Evolutionary conservation across 2,113 vertebrate species (phyloP).

Genomic region (Isichthys henryi): DNA sequence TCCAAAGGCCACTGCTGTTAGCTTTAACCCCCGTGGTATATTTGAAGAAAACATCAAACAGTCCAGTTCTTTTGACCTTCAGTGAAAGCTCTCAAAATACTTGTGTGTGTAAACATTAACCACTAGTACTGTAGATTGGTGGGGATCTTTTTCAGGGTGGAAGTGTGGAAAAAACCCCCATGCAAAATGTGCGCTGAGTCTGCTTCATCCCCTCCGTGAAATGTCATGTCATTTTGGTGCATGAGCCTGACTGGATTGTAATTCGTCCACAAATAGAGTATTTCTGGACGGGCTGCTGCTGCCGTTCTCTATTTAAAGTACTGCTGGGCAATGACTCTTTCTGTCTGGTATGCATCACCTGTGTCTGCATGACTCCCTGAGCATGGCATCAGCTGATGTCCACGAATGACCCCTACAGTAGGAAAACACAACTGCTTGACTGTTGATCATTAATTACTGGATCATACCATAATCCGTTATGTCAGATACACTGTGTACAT

Average conservation of each 20-base stretch:
- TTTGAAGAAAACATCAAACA: conserved; percentile 48
- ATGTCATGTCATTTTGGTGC: neutral
- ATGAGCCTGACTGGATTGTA: neutral
- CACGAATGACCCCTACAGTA: neutral
- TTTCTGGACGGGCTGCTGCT: neutral
- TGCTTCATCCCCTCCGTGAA: conserved; percentile 6
- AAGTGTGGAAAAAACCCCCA: neutral
- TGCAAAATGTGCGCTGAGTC: neutral
- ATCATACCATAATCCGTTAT: neutral
- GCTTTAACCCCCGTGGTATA: conserved; percentile 22
- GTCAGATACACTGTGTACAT: neutral
- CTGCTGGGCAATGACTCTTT: neutral
- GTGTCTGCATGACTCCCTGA: neutral
- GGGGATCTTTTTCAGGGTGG: neutral
- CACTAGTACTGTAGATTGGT: conserved; percentile 39
- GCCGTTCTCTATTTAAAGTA: conserved; percentile 10
- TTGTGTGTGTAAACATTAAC: conserved; percentile 61
- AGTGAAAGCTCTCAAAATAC: conserved; percentile 47
- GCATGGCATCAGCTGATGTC: conserved; percentile 1
- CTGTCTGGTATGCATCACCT: conserved; percentile 17
- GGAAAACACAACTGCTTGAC: neutral
- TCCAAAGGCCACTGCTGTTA: conserved; percentile 21
- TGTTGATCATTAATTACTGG: neutral
- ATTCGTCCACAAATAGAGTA: neutral
- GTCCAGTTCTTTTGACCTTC: conserved; percentile 53